Conservation (phyloP, 2,797 vertebrate species). For the Aplochiton taeniatus region DNA sequence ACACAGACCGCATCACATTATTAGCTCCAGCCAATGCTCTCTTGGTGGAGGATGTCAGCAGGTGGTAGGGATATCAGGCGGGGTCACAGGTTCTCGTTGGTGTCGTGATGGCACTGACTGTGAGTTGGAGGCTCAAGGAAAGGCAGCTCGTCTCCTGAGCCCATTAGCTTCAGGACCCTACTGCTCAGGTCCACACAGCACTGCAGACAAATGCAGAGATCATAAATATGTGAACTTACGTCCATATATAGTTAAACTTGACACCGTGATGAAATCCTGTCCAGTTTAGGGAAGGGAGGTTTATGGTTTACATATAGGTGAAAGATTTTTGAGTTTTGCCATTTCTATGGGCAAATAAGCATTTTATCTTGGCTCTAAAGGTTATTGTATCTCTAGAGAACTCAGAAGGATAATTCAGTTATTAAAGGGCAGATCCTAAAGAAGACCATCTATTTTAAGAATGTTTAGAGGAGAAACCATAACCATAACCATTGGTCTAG, state of each 20-base stretch:
- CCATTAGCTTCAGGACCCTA: slow-evolving; percentile 79
- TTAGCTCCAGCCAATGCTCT: slow-evolving; percentile 19
- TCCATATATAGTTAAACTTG: not conserved
- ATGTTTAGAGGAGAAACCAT: no score
- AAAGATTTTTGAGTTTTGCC: no score
- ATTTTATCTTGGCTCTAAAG: no score
- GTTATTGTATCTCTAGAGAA: no score
- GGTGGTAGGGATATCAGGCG: slow-evolving; percentile 11
- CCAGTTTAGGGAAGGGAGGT: not conserved
- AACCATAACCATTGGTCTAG: no score
- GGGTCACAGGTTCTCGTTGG: slow-evolving; percentile 78
- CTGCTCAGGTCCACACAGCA: slow-evolving; percentile 88
- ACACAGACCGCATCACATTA: slow-evolving; percentile 28
- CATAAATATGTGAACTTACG: not conserved
- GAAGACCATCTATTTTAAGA: no score
- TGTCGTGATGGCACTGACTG: slow-evolving; percentile 71
- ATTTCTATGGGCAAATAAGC: no score
- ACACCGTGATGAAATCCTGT: no score
- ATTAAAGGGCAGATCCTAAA: no score
- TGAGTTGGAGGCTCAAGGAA: slow-evolving; percentile 75
- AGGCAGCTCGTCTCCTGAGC: slow-evolving; percentile 81
- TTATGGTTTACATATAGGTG: no score
- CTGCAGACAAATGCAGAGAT: slow-evolving; percentile 55
- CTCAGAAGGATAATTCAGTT: no score
- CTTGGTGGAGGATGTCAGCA: slow-evolving; percentile 6